Evolutionary conservation across 2,797 vertebrate genomes (phyloP), one percentile per base, ranked within the genome.

Genomic region (Danio aesculapii): DNA sequence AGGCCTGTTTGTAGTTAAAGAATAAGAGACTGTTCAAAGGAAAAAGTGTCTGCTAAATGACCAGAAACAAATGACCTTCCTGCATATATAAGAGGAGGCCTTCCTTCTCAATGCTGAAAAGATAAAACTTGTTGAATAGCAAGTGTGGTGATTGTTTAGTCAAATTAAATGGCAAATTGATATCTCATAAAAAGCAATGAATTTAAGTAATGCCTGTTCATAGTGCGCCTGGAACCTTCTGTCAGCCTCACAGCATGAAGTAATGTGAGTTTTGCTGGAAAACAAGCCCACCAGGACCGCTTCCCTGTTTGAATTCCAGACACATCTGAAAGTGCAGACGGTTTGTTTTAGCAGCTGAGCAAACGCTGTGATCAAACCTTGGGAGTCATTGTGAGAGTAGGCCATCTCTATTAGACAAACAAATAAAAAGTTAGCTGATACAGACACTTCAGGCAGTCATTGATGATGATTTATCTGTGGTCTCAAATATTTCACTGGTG

Each of bases 261-360:
- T 2, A 43, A 39, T 71, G 30, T 30, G 43, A 8, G 7, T 71
- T 53, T 4, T 43, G 16, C 68, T 55, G 10, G 55, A 17, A 70
- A 70, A 53, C 68, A 71, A 55, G 16, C 68, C 1, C 68, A 13
- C 50, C 50, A 55, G 68, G 68, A 55, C 10, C 10, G 12, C 4
- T 71, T 69, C 46, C 19, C 47, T 6, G 58, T 19, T 50, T 41
- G 11, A 70, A 50, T 71, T 71, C 69, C 52, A 14, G 3, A 10
- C 49, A 52, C 8, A 55, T 8, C 10, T 43, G 30, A 43, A 71
- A 53, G 16, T 53, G 30, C 41, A 70, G 68, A 43, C 55, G 43
- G 6, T 21, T 19, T 74, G 71, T 59, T 61, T 74, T 47, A 74
- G 57, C 71, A 74, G 71, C 71, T 74, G 57, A 61, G 55, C 11